Conservation (phyloP, 2,797 vertebrate species). For the Falco rusticolus region DNA sequence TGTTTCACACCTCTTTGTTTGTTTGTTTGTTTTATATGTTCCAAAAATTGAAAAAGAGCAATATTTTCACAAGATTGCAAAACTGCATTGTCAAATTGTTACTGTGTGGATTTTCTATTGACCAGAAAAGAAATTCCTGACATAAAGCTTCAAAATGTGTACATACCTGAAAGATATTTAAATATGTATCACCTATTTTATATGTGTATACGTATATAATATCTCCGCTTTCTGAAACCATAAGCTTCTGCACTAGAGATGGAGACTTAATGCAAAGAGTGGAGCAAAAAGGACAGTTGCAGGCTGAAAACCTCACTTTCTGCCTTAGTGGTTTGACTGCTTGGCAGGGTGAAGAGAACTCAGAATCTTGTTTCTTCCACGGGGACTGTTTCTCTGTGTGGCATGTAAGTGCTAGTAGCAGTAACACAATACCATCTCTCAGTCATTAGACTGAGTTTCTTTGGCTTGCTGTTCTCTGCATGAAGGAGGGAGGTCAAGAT, state of each 20-base stretch:
- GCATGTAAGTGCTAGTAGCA: neutral
- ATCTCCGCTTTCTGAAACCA: neutral
- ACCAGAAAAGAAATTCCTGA: neutral
- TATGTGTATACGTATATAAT: no score
- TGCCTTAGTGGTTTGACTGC: neutral
- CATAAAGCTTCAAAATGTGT: neutral
- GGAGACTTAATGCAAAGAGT: neutral
- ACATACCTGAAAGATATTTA: neutral
- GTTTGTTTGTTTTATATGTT: neutral
- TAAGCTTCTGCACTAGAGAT: neutral
- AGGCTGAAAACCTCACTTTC: neutral
- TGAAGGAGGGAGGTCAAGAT: neutral
- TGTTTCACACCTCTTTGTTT: neutral
- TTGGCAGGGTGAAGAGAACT: neutral
- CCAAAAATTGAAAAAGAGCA: neutral
- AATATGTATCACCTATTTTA: neutral
- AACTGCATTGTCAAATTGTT: neutral
- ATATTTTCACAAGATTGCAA: neutral
- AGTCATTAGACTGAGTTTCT: neutral
- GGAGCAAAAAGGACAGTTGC: neutral
- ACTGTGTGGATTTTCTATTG: neutral
- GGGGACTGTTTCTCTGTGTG: neutral
- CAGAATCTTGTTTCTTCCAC: neutral
- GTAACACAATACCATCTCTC: neutral
- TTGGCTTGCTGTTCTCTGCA: neutral